Base-by-base conservation (phyloP, 2,888 invertebrate genomes). In the Rhaphigaster nebulosa region DNA sequence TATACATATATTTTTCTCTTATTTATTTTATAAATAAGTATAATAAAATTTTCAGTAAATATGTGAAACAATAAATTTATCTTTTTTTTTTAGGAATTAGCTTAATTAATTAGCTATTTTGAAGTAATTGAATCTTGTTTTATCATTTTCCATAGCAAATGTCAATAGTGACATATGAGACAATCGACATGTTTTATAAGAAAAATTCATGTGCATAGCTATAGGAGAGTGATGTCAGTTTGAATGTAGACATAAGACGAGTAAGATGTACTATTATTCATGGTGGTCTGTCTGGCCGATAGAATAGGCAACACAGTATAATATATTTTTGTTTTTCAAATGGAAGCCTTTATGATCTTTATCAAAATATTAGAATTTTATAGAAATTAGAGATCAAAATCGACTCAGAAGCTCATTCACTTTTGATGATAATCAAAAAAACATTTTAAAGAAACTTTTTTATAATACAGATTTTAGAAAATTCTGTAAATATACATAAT, bases 111-210 rank as follows among this genome's bases (percentile, higher is more conserved):
- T 65, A 70, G 38, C 45, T 88, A 41, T n/a, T 56, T 60, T 45
- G 15, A 84, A 84, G 13, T 84, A 15, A 84, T 76, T 76, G 15
- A 13, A 84, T 13, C 45, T 84, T 84, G 45, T 84, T 41, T 89
- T 52, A 65, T 50, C 52, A 50, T 70, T 45, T 70, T 29, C 76
- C 89, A 89, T 89, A 89, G 70, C 26, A 76, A 56, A 76, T 52
- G 89, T 90, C 90, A 90, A 84, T 90, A 87, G 90, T 56, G 90
- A 54, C 87, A 90, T 87, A 56, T 84, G 90, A 90, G 90, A 90
- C 90, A 90, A 90, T 90, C 90, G 90, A 87, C 80, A 87, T 87
- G 54, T 84, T 87, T 90, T 90, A 76, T 89, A 89, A 84, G 45
- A 84, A 84, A 84, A 84, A 89, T 89, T 76, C 70, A 89, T 76